phyloP scores from a whole-genome alignment of 2,888 invertebrate species.

The Ceratothoa steindachneri region DNA sequence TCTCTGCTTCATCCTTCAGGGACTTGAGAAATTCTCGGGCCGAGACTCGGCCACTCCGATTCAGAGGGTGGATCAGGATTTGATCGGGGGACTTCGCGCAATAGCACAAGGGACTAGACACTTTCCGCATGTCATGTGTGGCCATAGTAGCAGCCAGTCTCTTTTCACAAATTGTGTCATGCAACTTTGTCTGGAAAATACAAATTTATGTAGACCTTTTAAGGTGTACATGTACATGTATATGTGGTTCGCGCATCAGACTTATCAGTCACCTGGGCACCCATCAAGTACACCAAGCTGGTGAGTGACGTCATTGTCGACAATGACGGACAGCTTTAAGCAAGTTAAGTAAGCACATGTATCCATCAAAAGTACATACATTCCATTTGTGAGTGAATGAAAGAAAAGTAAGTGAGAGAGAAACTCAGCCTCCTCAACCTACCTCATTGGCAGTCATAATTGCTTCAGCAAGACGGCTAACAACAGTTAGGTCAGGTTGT shows the following conservation, averaged over 20 bases:
- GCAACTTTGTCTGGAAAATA: conserved; percentile 64
- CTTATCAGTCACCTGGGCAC: neutral
- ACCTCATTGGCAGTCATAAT: too few species aligned
- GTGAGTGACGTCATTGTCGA: too few species aligned
- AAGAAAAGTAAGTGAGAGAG: too few species aligned
- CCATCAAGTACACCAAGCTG: neutral
- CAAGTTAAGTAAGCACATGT: too few species aligned
- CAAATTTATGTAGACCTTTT: neutral
- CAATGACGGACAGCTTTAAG: too few species aligned
- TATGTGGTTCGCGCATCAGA: too few species aligned
- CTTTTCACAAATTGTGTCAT: conserved; percentile 71
- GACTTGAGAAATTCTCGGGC: conserved; percentile 66
- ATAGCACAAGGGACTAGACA: conserved; percentile 51
- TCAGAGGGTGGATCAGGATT: conserved; percentile 63
- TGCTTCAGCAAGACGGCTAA: too few species aligned
- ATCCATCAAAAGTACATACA: too few species aligned
- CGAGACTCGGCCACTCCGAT: conserved; percentile 60
- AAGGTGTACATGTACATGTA: too few species aligned
- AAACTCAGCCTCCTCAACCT: too few species aligned
- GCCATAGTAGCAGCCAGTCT: conserved; percentile 74
- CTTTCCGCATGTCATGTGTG: conserved; percentile 70
- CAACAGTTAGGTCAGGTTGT: too few species aligned
- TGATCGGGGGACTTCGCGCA: conserved; percentile 6
- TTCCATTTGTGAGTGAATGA: too few species aligned
- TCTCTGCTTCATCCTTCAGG: conserved; percentile 71